Evolutionary conservation across 2,797 vertebrate genomes (phyloP).

Genomic region (Rhinatrema bivittatum): DNA sequence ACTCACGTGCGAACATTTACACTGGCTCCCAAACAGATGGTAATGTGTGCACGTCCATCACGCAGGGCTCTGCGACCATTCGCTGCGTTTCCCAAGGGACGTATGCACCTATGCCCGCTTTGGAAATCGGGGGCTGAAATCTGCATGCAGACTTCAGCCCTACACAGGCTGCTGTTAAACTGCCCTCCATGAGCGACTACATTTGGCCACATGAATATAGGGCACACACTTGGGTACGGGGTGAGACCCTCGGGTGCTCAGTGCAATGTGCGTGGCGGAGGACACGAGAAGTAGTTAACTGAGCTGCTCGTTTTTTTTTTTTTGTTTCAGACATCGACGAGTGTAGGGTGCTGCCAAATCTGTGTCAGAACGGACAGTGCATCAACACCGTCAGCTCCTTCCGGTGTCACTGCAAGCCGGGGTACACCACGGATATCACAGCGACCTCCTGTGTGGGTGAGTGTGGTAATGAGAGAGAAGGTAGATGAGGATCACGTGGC

Average conservation of each 20-base stretch:
- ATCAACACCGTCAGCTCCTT: conserved; percentile 86
- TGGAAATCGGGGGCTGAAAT: too few relatives aligned
- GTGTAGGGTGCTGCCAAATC: conserved; percentile 74
- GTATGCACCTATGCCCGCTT: too few relatives aligned
- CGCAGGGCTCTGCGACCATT: too few relatives aligned
- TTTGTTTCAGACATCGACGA: conserved; percentile 77
- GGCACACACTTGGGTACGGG: neutral
- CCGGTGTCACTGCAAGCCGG: conserved; percentile 80
- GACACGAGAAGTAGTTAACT: neutral
- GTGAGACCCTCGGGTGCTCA: neutral
- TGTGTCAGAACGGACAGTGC: conserved; percentile 81
- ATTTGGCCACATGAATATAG: too few relatives aligned
- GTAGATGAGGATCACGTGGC: neutral
- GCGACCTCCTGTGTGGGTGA: conserved; percentile 76
- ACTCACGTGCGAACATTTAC: too few relatives aligned
- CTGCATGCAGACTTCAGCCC: too few relatives aligned
- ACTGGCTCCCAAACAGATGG: too few relatives aligned
- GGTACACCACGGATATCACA: conserved; percentile 72
- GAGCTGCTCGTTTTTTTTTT: too few relatives aligned
- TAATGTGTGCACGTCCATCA: too few relatives aligned
- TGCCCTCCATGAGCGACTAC: neutral
- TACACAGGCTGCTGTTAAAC: too few relatives aligned
- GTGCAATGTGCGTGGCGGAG: neutral
- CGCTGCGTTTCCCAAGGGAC: too few relatives aligned
- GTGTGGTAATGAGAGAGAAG: conserved; percentile 10